Evolutionary conservation across 2,888 invertebrate genomes (phyloP).

Genomic region (Drosophila vallismaia): DNA sequence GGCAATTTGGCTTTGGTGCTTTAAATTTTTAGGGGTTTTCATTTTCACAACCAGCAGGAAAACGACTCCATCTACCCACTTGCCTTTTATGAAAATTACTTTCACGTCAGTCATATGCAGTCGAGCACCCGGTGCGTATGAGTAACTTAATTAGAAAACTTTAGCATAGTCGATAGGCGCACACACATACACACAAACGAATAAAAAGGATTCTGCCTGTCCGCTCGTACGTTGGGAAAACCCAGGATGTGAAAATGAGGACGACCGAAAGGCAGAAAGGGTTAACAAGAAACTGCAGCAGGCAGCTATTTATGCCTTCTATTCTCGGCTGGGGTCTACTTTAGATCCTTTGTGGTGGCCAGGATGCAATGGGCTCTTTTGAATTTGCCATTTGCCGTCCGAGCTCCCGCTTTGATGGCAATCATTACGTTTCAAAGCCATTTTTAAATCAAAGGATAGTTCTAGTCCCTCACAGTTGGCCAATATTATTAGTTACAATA

Average conservation of each 20-base stretch:
- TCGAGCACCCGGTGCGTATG: conserved; percentile 72
- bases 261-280: neutral
- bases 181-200: conserved; percentile 9
- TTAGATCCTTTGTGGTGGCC: neutral
- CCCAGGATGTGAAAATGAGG: conserved; percentile 24
- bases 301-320: conserved; percentile 29
- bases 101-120: conserved; percentile 76
- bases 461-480: neutral
- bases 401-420: conserved; percentile 30
- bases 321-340: conserved; percentile 1
- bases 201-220: conserved; percentile 25
- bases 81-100: conserved; percentile 72
- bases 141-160: conserved; percentile 79
- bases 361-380: conserved; percentile 8
- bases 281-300: conserved; percentile 16
- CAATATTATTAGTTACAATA: neutral
- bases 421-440: conserved; percentile 6
- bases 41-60: conserved; percentile 54
- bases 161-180: conserved; percentile 61
- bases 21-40: conserved; percentile 57
- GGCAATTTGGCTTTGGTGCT: conserved; percentile 68
- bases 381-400: conserved; percentile 26
- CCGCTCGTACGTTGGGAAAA: conserved; percentile 39
- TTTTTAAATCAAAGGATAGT: neutral
- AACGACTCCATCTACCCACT: conserved; percentile 5